A percentile compares a stretch with the other conserved stretches of the same genome.
These are phyloP conservation scores for Nemopilema nomurai DNA, from an alignment of 30 jellyfish, hydroid and myxozoan genomes.

Conservation along the genomic window DNA sequence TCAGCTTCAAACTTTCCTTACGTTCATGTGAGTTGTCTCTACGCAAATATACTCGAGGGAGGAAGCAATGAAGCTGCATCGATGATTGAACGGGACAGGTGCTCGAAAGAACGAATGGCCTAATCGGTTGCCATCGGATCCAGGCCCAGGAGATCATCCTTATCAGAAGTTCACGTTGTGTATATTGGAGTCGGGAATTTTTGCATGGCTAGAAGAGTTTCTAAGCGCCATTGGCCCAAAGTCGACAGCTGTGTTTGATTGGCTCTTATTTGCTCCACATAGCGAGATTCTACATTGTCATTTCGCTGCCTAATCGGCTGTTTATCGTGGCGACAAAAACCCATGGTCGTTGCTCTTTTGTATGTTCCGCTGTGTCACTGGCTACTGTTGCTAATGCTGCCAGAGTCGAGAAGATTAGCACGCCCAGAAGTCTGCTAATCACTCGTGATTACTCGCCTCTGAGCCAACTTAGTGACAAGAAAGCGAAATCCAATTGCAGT, in stretches of 20 bases:
- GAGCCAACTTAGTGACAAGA: background rate
- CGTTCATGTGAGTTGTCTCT: background rate
- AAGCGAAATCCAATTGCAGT: background rate
- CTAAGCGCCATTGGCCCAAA: background rate
- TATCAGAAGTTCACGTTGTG: background rate
- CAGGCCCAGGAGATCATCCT: background rate
- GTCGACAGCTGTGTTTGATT: background rate
- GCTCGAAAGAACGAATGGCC: background rate
- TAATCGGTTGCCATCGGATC: background rate
- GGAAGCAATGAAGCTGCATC: background rate
- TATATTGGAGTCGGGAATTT: background rate
- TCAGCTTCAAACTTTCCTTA: background rate
- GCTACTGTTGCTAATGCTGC: background rate
- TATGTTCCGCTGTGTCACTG: background rate
- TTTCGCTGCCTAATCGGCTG: background rate
- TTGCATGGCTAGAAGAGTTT: background rate
- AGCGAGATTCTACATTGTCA: background rate
- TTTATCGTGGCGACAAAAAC: background rate
- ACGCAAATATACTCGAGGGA: background rate
- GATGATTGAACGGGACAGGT: background rate
- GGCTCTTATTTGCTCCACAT: background rate
- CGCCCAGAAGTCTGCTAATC: background rate
- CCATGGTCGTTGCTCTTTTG: background rate
- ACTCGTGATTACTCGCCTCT: background rate
- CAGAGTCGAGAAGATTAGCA: background rate